These are phyloP conservation scores for Channa maculata DNA, from an alignment of 2,113 vertebrate species.

Conservation along the genomic window DNA sequence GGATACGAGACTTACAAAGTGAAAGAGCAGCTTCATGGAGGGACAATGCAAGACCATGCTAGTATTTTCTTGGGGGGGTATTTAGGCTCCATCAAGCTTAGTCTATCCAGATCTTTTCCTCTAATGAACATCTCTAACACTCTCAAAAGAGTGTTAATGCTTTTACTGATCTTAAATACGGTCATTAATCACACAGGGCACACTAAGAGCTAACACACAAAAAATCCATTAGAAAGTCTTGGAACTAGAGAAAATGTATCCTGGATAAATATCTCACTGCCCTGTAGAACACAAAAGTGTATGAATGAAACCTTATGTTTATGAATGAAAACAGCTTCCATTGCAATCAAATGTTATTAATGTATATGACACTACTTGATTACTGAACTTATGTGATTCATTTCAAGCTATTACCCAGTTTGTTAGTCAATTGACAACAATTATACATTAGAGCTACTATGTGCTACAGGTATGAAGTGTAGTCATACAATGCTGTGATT, in stretches of 20 bases:
- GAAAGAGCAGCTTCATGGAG: neutral
- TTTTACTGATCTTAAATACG: conserved; percentile 8
- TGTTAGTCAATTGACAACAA: neutral
- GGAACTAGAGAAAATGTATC: conserved; percentile 24
- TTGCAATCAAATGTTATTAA: neutral
- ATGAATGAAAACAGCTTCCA: neutral
- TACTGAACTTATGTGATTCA: neutral
- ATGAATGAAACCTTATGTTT: neutral
- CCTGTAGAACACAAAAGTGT: neutral
- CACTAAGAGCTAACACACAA: neutral
- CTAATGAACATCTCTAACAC: neutral
- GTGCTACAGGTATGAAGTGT: too few species aligned
- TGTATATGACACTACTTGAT: neutral
- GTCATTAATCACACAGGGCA: neutral
- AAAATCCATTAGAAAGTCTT: conserved; percentile 25
- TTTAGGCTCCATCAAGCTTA: neutral
- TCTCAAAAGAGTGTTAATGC: neutral
- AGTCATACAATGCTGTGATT: too few species aligned
- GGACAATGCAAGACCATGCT: neutral
- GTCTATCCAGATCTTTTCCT: neutral
- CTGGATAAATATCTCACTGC: neutral
- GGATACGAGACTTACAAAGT: conserved; percentile 16
- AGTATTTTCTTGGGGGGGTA: neutral
- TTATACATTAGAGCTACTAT: neutral
- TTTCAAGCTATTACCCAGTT: neutral